Conservation (phyloP, 2,797 vertebrate species). For the Lateolabrax maculatus region DNA sequence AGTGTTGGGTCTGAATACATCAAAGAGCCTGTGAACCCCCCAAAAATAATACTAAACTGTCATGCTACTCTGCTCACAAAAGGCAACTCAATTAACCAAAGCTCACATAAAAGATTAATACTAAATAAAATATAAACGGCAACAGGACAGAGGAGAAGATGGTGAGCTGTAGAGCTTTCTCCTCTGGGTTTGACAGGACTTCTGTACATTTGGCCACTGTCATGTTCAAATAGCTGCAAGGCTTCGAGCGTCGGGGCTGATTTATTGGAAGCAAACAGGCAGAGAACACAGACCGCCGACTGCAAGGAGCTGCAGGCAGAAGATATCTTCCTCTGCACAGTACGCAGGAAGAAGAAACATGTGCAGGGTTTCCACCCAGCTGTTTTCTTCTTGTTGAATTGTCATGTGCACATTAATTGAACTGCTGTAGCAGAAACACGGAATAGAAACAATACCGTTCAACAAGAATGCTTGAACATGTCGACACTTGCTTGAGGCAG, state of each 20-base stretch:
- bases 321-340: slow-evolving; percentile 39
- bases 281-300: slow-evolving; percentile 12
- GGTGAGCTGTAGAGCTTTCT: not conserved
- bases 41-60: not conserved
- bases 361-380: slow-evolving; percentile 9
- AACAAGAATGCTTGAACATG: not conserved
- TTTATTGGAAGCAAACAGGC: slow-evolving; percentile 48
- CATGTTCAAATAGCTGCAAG: slow-evolving; percentile 42
- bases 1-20: not conserved
- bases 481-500: not conserved
- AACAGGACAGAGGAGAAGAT: not conserved
- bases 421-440: not conserved
- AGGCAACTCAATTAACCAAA: slow-evolving; percentile 1
- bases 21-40: slow-evolving; percentile 1
- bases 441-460: not conserved
- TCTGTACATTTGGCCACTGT: slow-evolving; percentile 14
- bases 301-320: slow-evolving; percentile 29
- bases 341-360: not conserved
- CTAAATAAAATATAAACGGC: not conserved
- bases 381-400: not conserved
- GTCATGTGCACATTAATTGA: not conserved
- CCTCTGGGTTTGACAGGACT: not conserved
- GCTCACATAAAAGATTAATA: slow-evolving; percentile 25
- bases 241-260: slow-evolving; percentile 38
- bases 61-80: not conserved